Base-by-base conservation (phyloP, 2,888 invertebrate genomes). In the Craniophora ligustri region DNA sequence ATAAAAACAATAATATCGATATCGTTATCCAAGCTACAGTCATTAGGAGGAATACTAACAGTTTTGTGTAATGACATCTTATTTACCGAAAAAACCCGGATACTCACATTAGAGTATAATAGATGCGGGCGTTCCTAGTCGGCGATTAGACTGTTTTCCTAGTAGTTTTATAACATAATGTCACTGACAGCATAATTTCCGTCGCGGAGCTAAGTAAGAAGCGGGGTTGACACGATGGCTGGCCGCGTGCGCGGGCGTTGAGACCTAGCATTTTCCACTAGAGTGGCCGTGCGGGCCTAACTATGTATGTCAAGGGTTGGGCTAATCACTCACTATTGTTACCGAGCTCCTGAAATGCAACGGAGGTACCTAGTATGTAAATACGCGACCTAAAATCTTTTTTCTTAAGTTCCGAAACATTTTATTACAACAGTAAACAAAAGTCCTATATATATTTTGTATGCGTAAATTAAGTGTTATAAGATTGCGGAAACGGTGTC, bases 231-330 rank as follows among this genome's bases (percentile, higher is more conserved):
- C 60, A 58, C 54, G 59, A 58, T 65, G 61, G 63, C 61, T 66
- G 55, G 62, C 40, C 59, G 42, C 57, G 57, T 57, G 78, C 78
- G 83, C 82, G 79, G 81, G 84, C 84, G 83, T 76, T 72, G 79
- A 91, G 87, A 87, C 85, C 86, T 88, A 89, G 85, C 85, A 86
- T 89, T 91, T 92, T 91, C 89, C 91, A 89, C 77, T 88, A 91
- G 89, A 92, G 87, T 87, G 89, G 84, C 80, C 78, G 85, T 85
- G 85, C 83, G 78, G 78, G 71, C 82, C 81, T 86, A 81, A 81
- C 81, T 84, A 89, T 88, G 89, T 91, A 62, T 92, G 92, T 92
- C 92, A 92, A 92, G 92, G 92, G 90, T 89, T 87, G 83, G 77
- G 78, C 78, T 92, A 91, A 91, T 92, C 85, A 86, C 83, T 84